Conservation (phyloP, 2,888 invertebrate genomes). For the Drosophila nr. fundita region DNA sequence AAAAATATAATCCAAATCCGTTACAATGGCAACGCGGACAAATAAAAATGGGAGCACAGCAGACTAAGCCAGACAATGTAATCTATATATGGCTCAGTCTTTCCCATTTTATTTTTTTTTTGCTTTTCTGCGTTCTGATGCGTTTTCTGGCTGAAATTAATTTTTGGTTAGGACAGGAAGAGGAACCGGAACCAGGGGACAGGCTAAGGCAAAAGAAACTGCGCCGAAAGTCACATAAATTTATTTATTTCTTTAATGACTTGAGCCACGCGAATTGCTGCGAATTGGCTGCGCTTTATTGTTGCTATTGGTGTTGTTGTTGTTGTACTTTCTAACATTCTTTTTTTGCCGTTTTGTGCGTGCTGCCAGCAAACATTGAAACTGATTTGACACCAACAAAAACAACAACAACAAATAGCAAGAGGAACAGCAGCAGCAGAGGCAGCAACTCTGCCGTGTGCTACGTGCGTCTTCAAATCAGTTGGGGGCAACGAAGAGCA, state of each 20-base stretch:
- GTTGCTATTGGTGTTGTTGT: slow-evolving; percentile 28
- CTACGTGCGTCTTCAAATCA: slow-evolving; percentile 70
- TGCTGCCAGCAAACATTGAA: slow-evolving; percentile 72
- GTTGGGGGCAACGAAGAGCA: slow-evolving; percentile 14
- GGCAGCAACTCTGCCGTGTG: slow-evolving; percentile 56
- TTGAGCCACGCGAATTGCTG: slow-evolving; percentile 74
- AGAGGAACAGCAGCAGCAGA: slow-evolving; percentile 15
- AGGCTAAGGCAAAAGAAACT: slow-evolving; percentile 52
- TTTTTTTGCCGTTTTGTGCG: slow-evolving; percentile 41
- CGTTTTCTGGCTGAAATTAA: slow-evolving; percentile 52
- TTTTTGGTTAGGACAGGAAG: slow-evolving; percentile 43
- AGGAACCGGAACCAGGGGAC: slow-evolving; percentile 4
- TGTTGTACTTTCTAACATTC: slow-evolving; percentile 24
- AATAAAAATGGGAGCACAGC: slow-evolving; percentile 30
- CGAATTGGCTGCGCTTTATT: slow-evolving; percentile 63
- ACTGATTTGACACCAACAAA: slow-evolving; percentile 75
- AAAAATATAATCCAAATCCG: slow-evolving; percentile 45
- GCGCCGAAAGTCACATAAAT: slow-evolving; percentile 80
- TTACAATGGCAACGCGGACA: slow-evolving; percentile 63
- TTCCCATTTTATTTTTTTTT: slow-evolving; percentile 8
- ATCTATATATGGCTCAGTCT: slow-evolving; percentile 46
- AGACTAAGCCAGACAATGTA: slow-evolving; percentile 53
- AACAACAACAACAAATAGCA: slow-evolving; percentile 17
- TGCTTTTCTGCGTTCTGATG: slow-evolving; percentile 1
- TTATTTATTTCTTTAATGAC: slow-evolving; percentile 83